Conservation (phyloP, 2,888 invertebrate genomes). For the Argyra leucocephala region DNA sequence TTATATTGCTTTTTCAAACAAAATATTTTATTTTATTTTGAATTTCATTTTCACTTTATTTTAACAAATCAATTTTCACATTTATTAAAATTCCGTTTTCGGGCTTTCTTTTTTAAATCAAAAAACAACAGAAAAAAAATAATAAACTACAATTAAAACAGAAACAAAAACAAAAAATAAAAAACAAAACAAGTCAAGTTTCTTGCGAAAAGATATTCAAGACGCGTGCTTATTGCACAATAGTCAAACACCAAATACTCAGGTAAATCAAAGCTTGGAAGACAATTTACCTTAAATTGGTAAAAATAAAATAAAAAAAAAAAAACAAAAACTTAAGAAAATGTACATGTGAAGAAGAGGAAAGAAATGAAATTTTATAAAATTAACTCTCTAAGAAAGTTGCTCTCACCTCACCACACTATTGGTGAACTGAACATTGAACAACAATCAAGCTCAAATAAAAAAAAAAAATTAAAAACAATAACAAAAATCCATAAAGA, state of each 20-base stretch:
- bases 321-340: not conserved
- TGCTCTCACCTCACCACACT: not conserved
- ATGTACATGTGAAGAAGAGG: not conserved
- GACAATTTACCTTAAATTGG: not conserved
- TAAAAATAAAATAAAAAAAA: too few relatives aligned
- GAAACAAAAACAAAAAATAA: not conserved
- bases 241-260: constrained; percentile 4
- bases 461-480: too few relatives aligned
- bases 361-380: not conserved
- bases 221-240: not conserved
- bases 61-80: too few relatives aligned
- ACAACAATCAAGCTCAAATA: too few relatives aligned
- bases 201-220: not conserved
- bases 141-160: too few relatives aligned
- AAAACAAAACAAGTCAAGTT: not conserved
- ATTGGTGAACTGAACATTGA: not conserved
- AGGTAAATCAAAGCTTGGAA: not conserved
- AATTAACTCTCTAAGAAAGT: not conserved
- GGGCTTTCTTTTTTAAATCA: too few relatives aligned
- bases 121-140: not conserved
- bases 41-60: too few relatives aligned
- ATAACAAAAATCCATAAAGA: too few relatives aligned
- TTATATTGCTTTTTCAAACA: too few relatives aligned
- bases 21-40: too few relatives aligned
- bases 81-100: not conserved